Conservation (phyloP, 2,888 invertebrate genomes). For the Cybosia mesomella region DNA sequence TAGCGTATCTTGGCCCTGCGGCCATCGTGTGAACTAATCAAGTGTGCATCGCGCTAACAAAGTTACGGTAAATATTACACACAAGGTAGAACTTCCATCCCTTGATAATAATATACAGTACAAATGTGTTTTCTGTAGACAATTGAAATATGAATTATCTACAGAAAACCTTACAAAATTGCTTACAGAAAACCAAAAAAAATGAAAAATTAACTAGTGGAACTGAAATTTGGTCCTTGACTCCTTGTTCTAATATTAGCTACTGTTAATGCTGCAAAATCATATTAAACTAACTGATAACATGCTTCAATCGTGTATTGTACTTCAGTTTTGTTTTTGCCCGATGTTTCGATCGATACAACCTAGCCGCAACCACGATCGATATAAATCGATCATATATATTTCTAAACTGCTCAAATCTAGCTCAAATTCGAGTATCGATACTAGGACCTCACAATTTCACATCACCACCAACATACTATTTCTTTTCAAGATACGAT, state of each 20-base stretch:
- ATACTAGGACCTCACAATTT: too few species aligned
- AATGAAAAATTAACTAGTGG: neutral
- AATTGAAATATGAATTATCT: neutral
- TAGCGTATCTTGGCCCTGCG: slow-evolving; percentile 32
- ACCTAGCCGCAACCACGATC: neutral
- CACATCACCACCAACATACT: too few species aligned
- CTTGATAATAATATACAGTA: slow-evolving; percentile 33
- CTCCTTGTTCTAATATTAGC: neutral
- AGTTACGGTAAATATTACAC: slow-evolving; percentile 49
- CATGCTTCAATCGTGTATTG: neutral
- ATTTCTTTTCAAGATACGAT: too few species aligned
- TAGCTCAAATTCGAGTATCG: too few species aligned
- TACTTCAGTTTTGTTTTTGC: neutral
- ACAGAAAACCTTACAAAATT: too few species aligned
- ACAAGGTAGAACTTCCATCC: slow-evolving; percentile 32
- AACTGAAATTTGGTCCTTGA: neutral
- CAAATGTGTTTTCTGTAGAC: slow-evolving; percentile 4
- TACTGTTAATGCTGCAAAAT: neutral
- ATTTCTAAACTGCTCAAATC: too few species aligned
- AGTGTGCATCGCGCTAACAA: slow-evolving; percentile 50
- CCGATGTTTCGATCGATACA: neutral
- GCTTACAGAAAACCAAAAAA: too few species aligned
- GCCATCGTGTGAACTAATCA: slow-evolving; percentile 48
- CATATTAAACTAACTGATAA: neutral
- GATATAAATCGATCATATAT: neutral